These are phyloP conservation scores for Elymnias hypermnestra DNA, from an alignment of 1,140 invertebrate species.

Conservation along the genomic window DNA sequence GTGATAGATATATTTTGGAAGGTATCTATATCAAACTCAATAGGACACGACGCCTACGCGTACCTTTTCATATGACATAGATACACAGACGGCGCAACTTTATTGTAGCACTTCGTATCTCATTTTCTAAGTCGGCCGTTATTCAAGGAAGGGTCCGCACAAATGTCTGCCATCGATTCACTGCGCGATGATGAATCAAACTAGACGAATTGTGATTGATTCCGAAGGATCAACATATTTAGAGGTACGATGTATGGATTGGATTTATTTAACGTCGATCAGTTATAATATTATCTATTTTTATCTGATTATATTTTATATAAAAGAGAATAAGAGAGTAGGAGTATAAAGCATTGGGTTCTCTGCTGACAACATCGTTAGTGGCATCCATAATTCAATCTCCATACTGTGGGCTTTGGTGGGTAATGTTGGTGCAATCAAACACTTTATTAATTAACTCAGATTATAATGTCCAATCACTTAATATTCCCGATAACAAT, in stretches of 20 bases:
- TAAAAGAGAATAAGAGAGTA: no score
- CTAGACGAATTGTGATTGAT: not conserved
- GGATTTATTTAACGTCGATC: not conserved
- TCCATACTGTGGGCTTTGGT: no score
- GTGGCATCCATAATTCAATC: no score
- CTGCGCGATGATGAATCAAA: not conserved
- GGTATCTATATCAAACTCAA: not conserved
- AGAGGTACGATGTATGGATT: not conserved
- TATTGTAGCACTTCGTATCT: slow-evolving; percentile 1
- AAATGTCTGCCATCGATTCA: slow-evolving; percentile 1
- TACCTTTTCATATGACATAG: not conserved
- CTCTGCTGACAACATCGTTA: no score
- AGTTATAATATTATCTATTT: no score
- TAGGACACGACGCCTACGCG: not conserved
- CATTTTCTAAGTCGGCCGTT: not conserved
- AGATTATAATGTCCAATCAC: no score
- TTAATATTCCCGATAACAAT: no score
- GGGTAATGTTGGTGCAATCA: no score
- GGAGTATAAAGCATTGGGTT: no score
- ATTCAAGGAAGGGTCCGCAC: not conserved
- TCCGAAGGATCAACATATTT: not conserved
- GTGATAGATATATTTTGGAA: no score
- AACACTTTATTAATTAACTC: no score
- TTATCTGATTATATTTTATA: no score
- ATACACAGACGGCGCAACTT: not conserved